Evolutionary conservation across 2,888 invertebrate genomes (phyloP).

Genomic region (Cheilosia urbana): DNA sequence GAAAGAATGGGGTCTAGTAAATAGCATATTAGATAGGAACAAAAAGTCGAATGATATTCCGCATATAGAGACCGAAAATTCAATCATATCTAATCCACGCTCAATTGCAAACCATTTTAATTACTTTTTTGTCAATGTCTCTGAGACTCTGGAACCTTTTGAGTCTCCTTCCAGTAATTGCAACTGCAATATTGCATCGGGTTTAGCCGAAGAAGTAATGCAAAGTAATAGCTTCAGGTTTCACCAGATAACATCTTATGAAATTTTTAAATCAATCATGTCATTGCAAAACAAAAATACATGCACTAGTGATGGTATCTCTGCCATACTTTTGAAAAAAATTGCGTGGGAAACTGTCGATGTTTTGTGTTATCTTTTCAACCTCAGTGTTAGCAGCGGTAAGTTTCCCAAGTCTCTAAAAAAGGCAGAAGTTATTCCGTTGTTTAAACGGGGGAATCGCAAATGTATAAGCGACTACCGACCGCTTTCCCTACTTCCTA

Average conservation of each 20-base stretch:
- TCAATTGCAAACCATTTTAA: not conserved
- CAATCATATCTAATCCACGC: not conserved
- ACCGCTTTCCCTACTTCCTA: not conserved
- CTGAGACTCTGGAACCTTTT: slow-evolving; percentile 4
- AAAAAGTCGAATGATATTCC: not conserved
- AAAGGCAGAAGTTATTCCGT: too few relatives aligned
- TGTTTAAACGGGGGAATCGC: too few relatives aligned
- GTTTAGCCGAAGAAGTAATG: slow-evolving; percentile 3
- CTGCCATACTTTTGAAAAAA: not conserved
- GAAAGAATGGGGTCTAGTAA: too few relatives aligned
- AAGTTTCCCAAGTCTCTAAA: too few relatives aligned
- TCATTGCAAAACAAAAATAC: slow-evolving; percentile 5
- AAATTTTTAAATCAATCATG: slow-evolving; percentile 4
- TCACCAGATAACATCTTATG: not conserved
- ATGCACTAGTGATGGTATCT: slow-evolving; percentile 1
- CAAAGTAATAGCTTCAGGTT: slow-evolving; percentile 12
- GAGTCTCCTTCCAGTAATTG: slow-evolving; percentile 3
- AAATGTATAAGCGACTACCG: too few relatives aligned
- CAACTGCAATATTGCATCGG: slow-evolving; percentile 3
- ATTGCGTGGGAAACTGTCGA: slow-evolving; percentile 4
- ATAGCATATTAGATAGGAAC: too few relatives aligned
- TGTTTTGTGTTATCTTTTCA: not conserved
- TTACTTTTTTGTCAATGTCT: not conserved
- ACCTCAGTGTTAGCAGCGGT: too few relatives aligned
- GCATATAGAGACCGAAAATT: not conserved